These are phyloP conservation scores for Mus pahari DNA, from an alignment of 2,113 vertebrate species.

Conservation along the genomic window DNA sequence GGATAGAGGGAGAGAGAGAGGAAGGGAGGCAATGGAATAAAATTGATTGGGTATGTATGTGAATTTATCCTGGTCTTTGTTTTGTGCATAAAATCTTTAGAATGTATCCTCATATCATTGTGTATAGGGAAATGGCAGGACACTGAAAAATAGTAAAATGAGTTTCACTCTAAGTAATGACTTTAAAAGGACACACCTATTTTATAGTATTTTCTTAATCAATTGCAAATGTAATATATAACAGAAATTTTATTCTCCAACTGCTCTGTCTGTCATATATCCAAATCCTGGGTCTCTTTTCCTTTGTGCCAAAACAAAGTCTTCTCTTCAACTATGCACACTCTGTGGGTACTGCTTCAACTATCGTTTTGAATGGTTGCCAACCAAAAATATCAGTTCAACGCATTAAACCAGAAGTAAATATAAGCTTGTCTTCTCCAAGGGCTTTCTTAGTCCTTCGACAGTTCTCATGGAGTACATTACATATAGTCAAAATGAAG, in stretches of 20 bases:
- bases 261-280: neutral
- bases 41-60: neutral
- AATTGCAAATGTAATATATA: neutral
- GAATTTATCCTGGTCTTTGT: slow-evolving; percentile 16
- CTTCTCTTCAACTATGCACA: neutral
- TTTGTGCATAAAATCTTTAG: neutral
- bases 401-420: slow-evolving; percentile 26
- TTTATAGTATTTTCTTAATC: neutral
- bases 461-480: neutral
- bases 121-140: neutral
- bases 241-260: neutral
- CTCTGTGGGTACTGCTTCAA: neutral
- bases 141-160: neutral
- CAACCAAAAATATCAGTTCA: neutral
- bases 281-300: neutral
- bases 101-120: neutral
- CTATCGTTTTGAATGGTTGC: slow-evolving; percentile 16
- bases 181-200: neutral
- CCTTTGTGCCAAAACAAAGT: slow-evolving; percentile 23
- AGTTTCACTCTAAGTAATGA: neutral
- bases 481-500: neutral
- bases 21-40: neutral
- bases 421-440: neutral
- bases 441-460: neutral
- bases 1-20: neutral